These are phyloP conservation scores for Dicycla oo DNA, from an alignment of 2,888 invertebrate species.

Conservation along the genomic window DNA sequence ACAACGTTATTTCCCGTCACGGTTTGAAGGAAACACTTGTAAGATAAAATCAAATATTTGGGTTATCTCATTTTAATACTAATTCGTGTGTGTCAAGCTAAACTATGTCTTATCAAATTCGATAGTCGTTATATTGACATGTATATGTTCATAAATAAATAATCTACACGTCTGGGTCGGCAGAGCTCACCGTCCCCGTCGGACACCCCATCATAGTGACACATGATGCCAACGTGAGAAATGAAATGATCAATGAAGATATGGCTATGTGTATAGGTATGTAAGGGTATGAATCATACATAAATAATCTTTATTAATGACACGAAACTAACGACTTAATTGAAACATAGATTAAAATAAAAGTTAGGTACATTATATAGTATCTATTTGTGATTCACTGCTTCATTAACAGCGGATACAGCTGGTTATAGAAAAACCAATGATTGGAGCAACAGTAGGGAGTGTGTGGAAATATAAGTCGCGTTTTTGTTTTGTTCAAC, in stretches of 20 bases:
- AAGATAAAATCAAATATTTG: constrained; percentile 21
- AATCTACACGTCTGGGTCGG: background rate
- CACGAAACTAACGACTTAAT: constrained; percentile 1
- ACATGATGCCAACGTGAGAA: background rate
- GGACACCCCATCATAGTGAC: constrained; percentile 10
- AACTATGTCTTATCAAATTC: constrained; percentile 21
- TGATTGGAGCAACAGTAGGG: background rate
- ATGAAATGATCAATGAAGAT: background rate
- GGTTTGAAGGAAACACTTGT: too few species aligned
- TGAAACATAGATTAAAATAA: background rate
- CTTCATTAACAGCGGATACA: constrained; percentile 12
- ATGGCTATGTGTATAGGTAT: background rate
- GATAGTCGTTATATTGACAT: constrained; percentile 27
- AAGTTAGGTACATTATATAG: too few species aligned
- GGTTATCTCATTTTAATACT: constrained; percentile 20
- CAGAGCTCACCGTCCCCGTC: background rate
- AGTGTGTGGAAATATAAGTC: background rate
- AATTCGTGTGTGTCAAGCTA: constrained; percentile 14
- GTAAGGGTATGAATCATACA: background rate
- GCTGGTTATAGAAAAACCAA: constrained; percentile 13
- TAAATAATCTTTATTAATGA: background rate
- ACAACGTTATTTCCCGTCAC: too few species aligned
- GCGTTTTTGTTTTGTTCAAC: constrained; percentile 15
- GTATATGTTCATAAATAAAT: constrained; percentile 12
- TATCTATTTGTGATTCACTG: constrained; percentile 3